These are phyloP conservation scores for Plectrocnemia conspersa DNA, from an alignment of 1,140 invertebrate species.

Conservation along the genomic window DNA sequence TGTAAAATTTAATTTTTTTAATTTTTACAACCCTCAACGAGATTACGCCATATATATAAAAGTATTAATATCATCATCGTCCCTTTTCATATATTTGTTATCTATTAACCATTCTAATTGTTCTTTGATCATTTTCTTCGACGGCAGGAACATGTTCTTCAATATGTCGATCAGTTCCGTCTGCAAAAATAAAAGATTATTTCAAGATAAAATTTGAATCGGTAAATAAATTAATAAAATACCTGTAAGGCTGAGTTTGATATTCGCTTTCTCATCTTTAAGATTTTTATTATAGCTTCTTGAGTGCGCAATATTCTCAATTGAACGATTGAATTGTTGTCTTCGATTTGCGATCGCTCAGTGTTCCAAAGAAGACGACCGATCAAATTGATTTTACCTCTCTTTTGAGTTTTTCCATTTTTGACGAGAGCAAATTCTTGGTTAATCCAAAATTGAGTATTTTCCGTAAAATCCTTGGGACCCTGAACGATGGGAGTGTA, in stretches of 20 bases:
- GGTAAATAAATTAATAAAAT: background rate
- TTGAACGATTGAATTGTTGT: conserved; percentile 96
- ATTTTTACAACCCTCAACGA: too few relatives aligned
- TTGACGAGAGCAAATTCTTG: conserved; percentile 89
- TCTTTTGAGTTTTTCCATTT: conserved; percentile 89
- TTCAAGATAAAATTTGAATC: background rate
- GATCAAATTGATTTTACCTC: conserved; percentile 93
- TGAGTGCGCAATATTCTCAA: conserved; percentile 85
- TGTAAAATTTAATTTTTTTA: too few relatives aligned
- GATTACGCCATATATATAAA: conserved; percentile 98
- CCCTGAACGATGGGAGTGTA: conserved; percentile 74
- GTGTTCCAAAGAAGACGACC: conserved; percentile 91
- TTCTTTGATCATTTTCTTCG: conserved; percentile 99
- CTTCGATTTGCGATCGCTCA: conserved; percentile 91
- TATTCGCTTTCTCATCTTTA: conserved; percentile 96
- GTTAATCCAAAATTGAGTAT: conserved; percentile 94
- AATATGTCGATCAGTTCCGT: conserved; percentile 96
- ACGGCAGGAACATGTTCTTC: conserved; percentile 98
- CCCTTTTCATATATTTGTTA: conserved; percentile 94
- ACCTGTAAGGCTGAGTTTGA: conserved; percentile 88
- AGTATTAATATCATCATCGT: conserved; percentile 96
- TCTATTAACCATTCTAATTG: conserved; percentile 99
- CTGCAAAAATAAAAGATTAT: conserved; percentile 41
- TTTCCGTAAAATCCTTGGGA: conserved; percentile 91
- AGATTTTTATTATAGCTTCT: conserved; percentile 98